Percentiles rank a stretch among this genome's conserved stretches.
These are phyloP conservation scores for Arizona elegans DNA, from an alignment of 2,113 vertebrate genomes.

Conservation along the genomic window DNA sequence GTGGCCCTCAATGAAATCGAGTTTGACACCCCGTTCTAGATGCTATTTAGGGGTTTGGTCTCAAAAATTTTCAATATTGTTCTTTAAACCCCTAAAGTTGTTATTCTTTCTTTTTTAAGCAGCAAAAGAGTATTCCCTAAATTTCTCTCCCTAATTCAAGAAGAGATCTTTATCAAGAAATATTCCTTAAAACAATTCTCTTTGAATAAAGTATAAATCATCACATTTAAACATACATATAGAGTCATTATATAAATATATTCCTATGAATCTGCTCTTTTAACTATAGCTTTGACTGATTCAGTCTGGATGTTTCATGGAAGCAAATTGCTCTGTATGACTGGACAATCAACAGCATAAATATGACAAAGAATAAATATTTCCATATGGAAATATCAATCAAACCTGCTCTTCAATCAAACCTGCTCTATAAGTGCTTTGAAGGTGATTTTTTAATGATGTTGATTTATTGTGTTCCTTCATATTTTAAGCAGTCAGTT, in stretches of 20 bases:
- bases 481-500: constrained; percentile 35
- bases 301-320: constrained; percentile 7
- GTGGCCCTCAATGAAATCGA: no score
- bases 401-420: constrained; percentile 35
- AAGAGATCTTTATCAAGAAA: not conserved
- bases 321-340: constrained; percentile 39
- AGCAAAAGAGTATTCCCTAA: not conserved
- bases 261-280: not conserved
- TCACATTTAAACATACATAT: constrained; percentile 14
- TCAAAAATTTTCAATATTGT: not conserved
- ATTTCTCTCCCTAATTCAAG: not conserved
- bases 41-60: not conserved
- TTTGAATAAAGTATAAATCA: not conserved
- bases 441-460: constrained; percentile 29
- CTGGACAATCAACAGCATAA: not conserved
- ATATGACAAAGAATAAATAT: constrained; percentile 27
- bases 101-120: not conserved
- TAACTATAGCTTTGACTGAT: not conserved
- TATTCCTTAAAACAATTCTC: not conserved
- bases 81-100: not conserved
- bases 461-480: constrained; percentile 49
- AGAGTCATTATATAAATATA: constrained; percentile 15
- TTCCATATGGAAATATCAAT: constrained; percentile 45
- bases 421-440: constrained; percentile 47
- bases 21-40: no score